Evolutionary conservation across 2,888 invertebrate genomes (phyloP).

Genomic region (Ormyrus rosae): DNA sequence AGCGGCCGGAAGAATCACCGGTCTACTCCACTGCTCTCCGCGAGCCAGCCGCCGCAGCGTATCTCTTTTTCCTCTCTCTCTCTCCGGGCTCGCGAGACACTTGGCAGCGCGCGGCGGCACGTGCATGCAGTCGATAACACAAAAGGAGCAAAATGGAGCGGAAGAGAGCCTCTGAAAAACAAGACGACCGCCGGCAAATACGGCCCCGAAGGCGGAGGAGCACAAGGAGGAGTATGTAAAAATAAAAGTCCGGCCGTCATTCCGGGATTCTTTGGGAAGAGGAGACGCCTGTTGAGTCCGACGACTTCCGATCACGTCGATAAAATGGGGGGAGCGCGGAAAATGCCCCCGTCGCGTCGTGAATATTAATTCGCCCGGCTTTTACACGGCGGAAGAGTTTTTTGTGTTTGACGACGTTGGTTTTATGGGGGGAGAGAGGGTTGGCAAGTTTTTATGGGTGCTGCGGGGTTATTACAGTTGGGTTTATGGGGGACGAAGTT

Average conservation of each 20-base stretch:
- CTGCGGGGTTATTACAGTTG: too few relatives aligned
- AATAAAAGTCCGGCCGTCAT: too few relatives aligned
- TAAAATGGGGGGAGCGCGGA: background rate
- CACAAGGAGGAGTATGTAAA: too few relatives aligned
- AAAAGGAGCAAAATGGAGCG: slow-evolving; percentile 3
- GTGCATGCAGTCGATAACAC: background rate
- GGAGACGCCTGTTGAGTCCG: too few relatives aligned
- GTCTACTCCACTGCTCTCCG: background rate
- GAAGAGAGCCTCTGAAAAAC: too few relatives aligned
- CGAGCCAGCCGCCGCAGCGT: background rate
- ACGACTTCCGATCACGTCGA: too few relatives aligned
- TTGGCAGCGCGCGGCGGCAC: background rate
- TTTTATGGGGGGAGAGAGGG: background rate
- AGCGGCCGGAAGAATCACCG: background rate
- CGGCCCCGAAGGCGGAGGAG: too few relatives aligned
- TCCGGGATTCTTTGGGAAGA: too few relatives aligned
- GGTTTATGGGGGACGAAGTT: too few relatives aligned
- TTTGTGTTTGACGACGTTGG: background rate
- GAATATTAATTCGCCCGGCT: background rate
- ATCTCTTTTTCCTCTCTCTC: too few relatives aligned
- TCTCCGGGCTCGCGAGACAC: background rate
- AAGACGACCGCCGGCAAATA: too few relatives aligned
- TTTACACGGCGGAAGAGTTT: background rate
- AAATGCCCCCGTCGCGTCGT: background rate
- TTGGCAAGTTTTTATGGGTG: background rate